Percentiles rank a stretch among this genome's conserved stretches.
phyloP scores from a whole-genome alignment of 2,113 vertebrate genomes.

The Phoenicopterus ruber region DNA sequence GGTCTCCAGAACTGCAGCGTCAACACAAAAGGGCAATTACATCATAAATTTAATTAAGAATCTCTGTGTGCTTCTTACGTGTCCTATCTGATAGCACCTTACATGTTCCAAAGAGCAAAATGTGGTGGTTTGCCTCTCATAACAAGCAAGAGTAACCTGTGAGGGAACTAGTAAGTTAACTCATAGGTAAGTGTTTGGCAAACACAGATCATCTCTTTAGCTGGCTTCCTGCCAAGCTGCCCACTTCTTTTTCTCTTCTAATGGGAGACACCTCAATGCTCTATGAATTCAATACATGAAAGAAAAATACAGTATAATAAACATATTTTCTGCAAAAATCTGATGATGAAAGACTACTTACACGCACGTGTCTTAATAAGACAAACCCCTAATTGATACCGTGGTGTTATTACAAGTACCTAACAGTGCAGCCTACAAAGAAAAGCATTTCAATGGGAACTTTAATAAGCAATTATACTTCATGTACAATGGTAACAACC shows the following conservation, averaged over 20 bases:
- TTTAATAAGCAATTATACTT: background rate
- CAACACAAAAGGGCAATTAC: background rate
- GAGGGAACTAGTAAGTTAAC: background rate
- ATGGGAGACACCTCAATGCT: background rate
- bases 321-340: background rate
- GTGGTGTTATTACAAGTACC: accelerated
- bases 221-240: background rate
- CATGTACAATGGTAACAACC: background rate
- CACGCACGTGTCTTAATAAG: background rate
- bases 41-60: background rate
- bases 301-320: background rate
- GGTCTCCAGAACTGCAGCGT: background rate
- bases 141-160: background rate
- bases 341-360: background rate
- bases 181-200: background rate
- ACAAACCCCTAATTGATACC: background rate
- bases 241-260: background rate
- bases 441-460: background rate
- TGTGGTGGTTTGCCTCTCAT: background rate
- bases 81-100: background rate
- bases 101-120: background rate
- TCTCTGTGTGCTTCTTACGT: background rate
- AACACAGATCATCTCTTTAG: background rate
- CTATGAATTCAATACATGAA: background rate
- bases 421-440: background rate